Evolutionary conservation across 2,888 invertebrate genomes (phyloP).

Genomic region (Oxyscelio sp.): DNA sequence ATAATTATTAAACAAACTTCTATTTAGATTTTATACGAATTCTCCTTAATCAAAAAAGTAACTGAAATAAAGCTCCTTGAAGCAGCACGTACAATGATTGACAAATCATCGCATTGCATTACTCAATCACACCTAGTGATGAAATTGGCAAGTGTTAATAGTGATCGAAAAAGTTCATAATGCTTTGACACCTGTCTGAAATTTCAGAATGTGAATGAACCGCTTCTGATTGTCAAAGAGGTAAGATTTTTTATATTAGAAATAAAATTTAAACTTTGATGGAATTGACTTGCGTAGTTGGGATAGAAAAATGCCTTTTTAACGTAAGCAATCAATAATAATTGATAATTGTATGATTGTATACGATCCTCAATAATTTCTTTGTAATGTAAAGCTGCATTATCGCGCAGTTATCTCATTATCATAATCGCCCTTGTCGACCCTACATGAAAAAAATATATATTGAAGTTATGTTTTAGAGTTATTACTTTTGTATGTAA

Average conservation of each 20-base stretch:
- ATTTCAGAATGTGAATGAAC: conserved; percentile 32
- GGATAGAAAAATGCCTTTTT: too few relatives aligned
- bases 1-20: not conserved
- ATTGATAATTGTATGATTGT: too few relatives aligned
- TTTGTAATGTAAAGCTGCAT: too few relatives aligned
- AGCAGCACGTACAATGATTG: not conserved
- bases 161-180: not conserved
- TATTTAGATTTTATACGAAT: not conserved
- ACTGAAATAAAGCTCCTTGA: not conserved
- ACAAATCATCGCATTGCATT: not conserved
- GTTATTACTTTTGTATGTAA: too few relatives aligned
- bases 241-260: conserved; percentile 2
- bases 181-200: conserved; percentile 13
- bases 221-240: not conserved
- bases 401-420: too few relatives aligned
- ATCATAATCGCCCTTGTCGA: too few relatives aligned
- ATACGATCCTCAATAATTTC: too few relatives aligned
- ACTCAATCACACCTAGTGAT: not conserved
- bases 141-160: conserved; percentile 18
- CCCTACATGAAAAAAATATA: not conserved
- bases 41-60: not conserved
- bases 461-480: too few relatives aligned
- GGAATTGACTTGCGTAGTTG: too few relatives aligned
- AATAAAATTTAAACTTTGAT: too few relatives aligned
- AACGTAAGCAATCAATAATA: too few relatives aligned